Evolutionary conservation across 30 jellyfish, hydroid and myxozoan genomes (phyloP).

Genomic region (Turritopsis dohrnii): DNA sequence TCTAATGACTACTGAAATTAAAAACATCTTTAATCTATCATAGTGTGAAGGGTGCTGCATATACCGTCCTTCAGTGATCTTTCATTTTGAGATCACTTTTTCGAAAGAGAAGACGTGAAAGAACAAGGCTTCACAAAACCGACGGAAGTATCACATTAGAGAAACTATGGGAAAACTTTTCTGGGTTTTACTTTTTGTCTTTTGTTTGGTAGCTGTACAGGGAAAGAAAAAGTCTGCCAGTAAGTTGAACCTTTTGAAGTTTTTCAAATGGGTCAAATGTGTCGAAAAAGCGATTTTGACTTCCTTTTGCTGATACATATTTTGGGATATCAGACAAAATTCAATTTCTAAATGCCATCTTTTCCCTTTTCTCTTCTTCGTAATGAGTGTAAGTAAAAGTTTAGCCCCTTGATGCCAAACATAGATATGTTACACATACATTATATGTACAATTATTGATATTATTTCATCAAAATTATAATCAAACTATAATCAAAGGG

Average conservation of each 20-base stretch:
- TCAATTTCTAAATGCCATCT: too few species aligned
- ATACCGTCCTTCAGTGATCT: not conserved
- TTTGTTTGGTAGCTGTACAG: constrained; percentile 17
- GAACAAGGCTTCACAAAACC: not conserved
- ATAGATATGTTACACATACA: too few species aligned
- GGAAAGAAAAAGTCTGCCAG: not conserved
- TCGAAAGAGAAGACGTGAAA: not conserved
- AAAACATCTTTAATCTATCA: not conserved
- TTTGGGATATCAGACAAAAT: too few species aligned
- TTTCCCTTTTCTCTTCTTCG: too few species aligned
- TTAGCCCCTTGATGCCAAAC: too few species aligned
- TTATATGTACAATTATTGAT: too few species aligned
- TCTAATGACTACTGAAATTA: not conserved
- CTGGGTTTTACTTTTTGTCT: constrained; percentile 18
- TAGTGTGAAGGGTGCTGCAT: not conserved
- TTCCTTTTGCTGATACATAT: too few species aligned
- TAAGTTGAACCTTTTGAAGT: not conserved
- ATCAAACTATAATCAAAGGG: too few species aligned
- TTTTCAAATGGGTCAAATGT: too few species aligned
- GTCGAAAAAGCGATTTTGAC: not conserved
- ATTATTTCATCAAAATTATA: too few species aligned
- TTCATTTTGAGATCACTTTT: not conserved
- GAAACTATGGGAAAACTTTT: constrained; percentile 17
- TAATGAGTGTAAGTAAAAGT: too few species aligned
- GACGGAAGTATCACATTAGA: not conserved